phyloP scores from a whole-genome alignment of 2,888 invertebrate genomes.

The Phrixothrix hirtus region DNA sequence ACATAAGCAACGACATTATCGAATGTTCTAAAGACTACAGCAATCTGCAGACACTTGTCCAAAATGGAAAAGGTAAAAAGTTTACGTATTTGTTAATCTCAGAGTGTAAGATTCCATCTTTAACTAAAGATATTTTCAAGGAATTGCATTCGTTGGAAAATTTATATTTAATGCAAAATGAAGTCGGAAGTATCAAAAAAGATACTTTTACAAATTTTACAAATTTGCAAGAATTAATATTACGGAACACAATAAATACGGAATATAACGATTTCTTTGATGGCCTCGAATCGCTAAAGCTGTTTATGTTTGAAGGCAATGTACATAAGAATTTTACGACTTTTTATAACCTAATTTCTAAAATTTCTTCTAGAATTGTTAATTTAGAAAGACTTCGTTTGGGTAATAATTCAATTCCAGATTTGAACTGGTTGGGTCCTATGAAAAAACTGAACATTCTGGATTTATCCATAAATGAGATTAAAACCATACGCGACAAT shows the following conservation, averaged over 20 bases:
- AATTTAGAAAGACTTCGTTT: neutral
- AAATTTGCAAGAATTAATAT: slow-evolving; percentile 1
- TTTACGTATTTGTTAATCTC: no score
- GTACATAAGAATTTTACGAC: neutral
- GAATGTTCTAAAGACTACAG: no score
- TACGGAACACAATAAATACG: neutral
- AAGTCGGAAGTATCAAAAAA: neutral
- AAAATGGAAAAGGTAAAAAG: no score
- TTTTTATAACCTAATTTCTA: neutral
- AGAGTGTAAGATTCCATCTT: no score
- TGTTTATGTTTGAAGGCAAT: slow-evolving; percentile 4
- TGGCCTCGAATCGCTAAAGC: neutral
- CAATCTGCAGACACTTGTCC: no score
- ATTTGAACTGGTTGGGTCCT: neutral
- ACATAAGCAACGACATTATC: no score
- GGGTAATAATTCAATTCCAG: neutral
- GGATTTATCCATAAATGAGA: neutral
- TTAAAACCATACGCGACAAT: neutral
- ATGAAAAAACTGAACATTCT: neutral
- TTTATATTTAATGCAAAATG: neutral
- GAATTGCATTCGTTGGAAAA: no score
- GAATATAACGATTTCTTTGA: neutral
- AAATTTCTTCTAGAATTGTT: neutral
- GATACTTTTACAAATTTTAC: slow-evolving; percentile 1
- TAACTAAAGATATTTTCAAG: no score